A percentile compares a stretch with the other conserved stretches of the same genome.
These are phyloP conservation scores for Drosophila prolongata DNA, from an alignment of 2,888 invertebrate genomes.

Conservation along the genomic window DNA sequence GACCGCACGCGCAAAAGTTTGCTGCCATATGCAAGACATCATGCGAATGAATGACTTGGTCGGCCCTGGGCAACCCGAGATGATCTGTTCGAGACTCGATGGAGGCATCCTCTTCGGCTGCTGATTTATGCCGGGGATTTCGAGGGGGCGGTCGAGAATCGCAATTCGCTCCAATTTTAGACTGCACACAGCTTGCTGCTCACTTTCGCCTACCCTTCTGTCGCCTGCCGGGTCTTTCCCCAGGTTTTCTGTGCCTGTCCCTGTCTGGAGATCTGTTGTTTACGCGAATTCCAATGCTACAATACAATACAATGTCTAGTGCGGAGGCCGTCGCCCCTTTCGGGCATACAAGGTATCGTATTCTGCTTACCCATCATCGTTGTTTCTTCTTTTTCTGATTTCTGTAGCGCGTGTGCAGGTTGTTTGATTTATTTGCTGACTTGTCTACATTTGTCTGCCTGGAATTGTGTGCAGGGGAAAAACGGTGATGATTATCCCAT, in stretches of 20 bases:
- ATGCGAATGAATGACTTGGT: constrained; percentile 36
- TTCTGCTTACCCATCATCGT: constrained; percentile 49
- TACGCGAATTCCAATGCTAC: constrained; percentile 67
- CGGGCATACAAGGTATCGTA: constrained; percentile 58
- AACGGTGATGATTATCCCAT: constrained; percentile 4
- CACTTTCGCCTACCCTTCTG: constrained; percentile 2
- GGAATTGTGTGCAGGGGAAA: constrained; percentile 9
- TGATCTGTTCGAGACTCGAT: constrained; percentile 31
- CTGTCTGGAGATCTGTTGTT: constrained; percentile 53
- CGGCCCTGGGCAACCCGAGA: constrained; percentile 57
- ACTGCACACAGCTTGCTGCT: constrained; percentile 39
- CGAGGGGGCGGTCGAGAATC: constrained; percentile 7
- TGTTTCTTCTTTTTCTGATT: constrained; percentile 5
- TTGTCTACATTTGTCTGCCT: constrained; percentile 48
- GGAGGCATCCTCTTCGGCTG: constrained; percentile 5
- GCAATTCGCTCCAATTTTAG: constrained; percentile 70
- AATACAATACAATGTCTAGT: constrained; percentile 44
- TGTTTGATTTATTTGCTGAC: constrained; percentile 71
- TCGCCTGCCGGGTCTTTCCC: neutral
- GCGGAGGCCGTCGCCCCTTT: constrained; percentile 70
- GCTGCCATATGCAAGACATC: constrained; percentile 73
- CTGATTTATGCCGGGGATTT: neutral
- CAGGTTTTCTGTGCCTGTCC: neutral
- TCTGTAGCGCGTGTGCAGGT: constrained; percentile 74
- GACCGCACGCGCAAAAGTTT: constrained; percentile 73